Evolutionary conservation across 2,797 vertebrate genomes (phyloP), one percentile per base, ranked within the genome.

Genomic region (Rallus crepitans): DNA sequence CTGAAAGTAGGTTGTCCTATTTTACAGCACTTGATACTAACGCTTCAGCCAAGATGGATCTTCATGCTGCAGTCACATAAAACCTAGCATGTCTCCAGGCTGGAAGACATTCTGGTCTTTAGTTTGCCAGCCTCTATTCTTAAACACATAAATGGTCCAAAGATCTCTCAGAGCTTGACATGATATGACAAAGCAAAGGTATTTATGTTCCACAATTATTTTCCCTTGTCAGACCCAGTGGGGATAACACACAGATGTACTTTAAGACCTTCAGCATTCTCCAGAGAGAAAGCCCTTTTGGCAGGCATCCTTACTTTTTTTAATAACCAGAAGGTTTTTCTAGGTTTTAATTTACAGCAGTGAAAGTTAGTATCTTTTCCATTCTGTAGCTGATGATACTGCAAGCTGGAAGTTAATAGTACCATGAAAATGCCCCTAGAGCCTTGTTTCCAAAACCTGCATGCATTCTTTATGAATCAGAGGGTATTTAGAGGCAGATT

Each of bases 271-370:
- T 73, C 59, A 52, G 52, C 71, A 65, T 56, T 90, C 80, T 81
- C 71, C 30, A 40, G 72, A 86, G 70, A 95, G 47, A 92, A 93
- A 73, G 70, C 63, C 31, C 66, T 86, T 87, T 95, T 96, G 96
- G 94, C 92, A 97, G 77, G 48, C 35, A 66, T 86, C 57, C 69
- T 88, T 53, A 27, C 48, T 83, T 82, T 86, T 75, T 89, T 75
- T 70, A 87, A 75, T 90, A 96, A 95, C 89, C 76, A 82, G 39
- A 72, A 89, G 64, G 35, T 77, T 90, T 96, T 96, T 82, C 85
- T 93, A 66, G 47, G 47, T 76, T 94, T 96, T 95, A 93, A 96
- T 90, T 96, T 95, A 96, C 68, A 85, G 87, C 55, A 45, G 45
- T 83, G 88, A 90, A 96, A 15, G 11, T 61, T 72, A 77, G 66